phyloP scores from a whole-genome alignment of 2,797 vertebrate genomes.

The Esox masquinongy region DNA sequence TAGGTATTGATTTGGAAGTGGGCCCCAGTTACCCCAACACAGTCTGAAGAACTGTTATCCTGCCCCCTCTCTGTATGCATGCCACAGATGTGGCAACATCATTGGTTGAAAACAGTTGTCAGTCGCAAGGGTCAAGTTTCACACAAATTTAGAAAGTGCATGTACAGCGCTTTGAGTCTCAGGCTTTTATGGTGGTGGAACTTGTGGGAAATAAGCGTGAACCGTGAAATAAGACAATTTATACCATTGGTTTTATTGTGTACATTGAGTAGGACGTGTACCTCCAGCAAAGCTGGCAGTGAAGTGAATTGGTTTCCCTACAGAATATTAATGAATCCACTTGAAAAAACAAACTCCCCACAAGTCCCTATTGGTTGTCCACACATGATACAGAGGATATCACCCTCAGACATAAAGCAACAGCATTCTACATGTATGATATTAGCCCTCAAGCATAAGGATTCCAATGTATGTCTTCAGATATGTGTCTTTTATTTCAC shows the following conservation, averaged over 20 bases:
- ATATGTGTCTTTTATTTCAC: slow-evolving; percentile 47
- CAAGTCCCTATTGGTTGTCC: background rate
- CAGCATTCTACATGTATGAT: no score
- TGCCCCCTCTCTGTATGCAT: slow-evolving; percentile 25
- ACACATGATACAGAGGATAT: background rate
- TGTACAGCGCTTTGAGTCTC: slow-evolving; percentile 64
- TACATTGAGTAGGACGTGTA: background rate
- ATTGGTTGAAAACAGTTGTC: slow-evolving; percentile 68
- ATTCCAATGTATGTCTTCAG: background rate
- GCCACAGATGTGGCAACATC: slow-evolving; percentile 29
- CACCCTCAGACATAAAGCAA: no score
- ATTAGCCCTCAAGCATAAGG: background rate
- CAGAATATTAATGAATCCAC: background rate
- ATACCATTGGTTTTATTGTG: background rate
- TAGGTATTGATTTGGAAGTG: no score
- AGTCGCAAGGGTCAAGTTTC: slow-evolving; percentile 74
- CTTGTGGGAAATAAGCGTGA: slow-evolving; percentile 31
- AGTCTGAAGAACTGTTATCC: slow-evolving; percentile 39
- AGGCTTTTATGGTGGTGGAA: slow-evolving; percentile 77
- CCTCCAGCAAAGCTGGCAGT: background rate
- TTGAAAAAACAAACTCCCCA: background rate
- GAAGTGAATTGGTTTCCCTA: background rate
- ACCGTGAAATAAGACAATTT: slow-evolving; percentile 12
- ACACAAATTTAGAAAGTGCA: slow-evolving; percentile 80
- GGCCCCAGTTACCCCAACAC: slow-evolving; percentile 23